These are phyloP conservation scores for Anorthoa munda DNA, from an alignment of 2,888 invertebrate species.

Conservation along the genomic window DNA sequence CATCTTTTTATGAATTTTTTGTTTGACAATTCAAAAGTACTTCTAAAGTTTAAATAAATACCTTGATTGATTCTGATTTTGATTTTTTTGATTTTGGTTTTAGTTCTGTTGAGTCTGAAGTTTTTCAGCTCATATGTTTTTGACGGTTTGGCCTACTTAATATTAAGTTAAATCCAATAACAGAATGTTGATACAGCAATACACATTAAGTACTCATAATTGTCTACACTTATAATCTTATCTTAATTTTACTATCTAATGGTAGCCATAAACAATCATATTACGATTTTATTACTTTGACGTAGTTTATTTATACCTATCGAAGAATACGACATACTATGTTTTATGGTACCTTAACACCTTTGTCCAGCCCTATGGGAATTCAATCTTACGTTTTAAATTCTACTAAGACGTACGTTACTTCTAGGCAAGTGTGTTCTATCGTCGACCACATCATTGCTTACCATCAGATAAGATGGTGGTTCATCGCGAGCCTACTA, in stretches of 20 bases:
- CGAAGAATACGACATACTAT: background rate
- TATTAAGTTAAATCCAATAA: background rate
- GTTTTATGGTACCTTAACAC: background rate
- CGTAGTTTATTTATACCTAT: conserved; percentile 4
- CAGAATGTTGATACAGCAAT: background rate
- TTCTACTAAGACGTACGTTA: no score
- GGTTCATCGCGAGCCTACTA: no score
- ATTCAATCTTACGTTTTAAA: background rate
- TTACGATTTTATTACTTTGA: conserved; percentile 19
- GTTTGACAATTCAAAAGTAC: no score
- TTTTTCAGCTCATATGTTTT: conserved; percentile 1
- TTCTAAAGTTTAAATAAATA: no score
- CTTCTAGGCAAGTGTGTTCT: no score
- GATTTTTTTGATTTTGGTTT: no score
- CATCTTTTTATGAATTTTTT: no score
- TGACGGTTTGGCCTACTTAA: background rate
- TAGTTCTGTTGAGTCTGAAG: background rate
- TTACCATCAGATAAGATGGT: no score
- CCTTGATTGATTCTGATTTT: no score
- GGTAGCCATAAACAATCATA: conserved; percentile 35
- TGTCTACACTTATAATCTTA: conserved; percentile 20
- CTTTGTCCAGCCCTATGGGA: background rate
- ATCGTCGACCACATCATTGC: no score
- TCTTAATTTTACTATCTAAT: conserved; percentile 39
- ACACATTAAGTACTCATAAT: conserved; percentile 2